These are phyloP conservation scores for Perca fluviatilis DNA, from an alignment of 2,113 vertebrate species.

Conservation along the genomic window DNA sequence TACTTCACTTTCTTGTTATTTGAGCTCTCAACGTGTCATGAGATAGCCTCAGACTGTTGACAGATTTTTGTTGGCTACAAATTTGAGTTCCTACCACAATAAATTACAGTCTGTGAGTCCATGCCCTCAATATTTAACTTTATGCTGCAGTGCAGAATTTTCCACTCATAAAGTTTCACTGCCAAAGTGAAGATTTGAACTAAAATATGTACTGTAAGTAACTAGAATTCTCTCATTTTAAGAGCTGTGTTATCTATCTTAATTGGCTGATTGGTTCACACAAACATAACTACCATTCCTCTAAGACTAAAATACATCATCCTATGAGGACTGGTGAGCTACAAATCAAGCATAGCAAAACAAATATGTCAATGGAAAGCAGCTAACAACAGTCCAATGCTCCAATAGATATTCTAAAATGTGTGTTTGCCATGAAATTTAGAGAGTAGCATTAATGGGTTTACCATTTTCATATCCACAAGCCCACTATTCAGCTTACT, in stretches of 20 bases:
- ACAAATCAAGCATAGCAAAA: conserved; percentile 21
- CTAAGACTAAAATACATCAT: conserved; percentile 69
- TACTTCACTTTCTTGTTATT: conserved; percentile 83
- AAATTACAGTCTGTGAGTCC: conserved; percentile 15
- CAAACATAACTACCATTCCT: conserved; percentile 56
- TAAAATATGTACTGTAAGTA: conserved; percentile 3
- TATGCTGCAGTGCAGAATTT: neutral
- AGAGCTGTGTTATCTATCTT: conserved; percentile 65
- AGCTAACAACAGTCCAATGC: neutral
- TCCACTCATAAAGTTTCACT: neutral
- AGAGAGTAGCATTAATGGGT: neutral
- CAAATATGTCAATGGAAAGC: conserved; percentile 15
- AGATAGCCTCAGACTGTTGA: conserved; percentile 68
- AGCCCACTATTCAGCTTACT: neutral
- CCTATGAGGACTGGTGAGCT: neutral
- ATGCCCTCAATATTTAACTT: neutral
- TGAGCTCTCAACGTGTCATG: conserved; percentile 72
- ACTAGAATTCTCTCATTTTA: conserved; percentile 1
- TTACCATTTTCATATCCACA: neutral
- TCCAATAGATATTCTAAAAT: neutral
- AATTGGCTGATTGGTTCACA: conserved; percentile 67
- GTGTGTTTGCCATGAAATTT: neutral
- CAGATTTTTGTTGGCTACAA: conserved; percentile 57
- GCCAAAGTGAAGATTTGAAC: conserved; percentile 3
- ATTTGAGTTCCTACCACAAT: conserved; percentile 18